Evolutionary conservation across 2,888 invertebrate species (phyloP), one percentile per base, ranked within the genome.

Genomic region (Ectropis crepuscularia): DNA sequence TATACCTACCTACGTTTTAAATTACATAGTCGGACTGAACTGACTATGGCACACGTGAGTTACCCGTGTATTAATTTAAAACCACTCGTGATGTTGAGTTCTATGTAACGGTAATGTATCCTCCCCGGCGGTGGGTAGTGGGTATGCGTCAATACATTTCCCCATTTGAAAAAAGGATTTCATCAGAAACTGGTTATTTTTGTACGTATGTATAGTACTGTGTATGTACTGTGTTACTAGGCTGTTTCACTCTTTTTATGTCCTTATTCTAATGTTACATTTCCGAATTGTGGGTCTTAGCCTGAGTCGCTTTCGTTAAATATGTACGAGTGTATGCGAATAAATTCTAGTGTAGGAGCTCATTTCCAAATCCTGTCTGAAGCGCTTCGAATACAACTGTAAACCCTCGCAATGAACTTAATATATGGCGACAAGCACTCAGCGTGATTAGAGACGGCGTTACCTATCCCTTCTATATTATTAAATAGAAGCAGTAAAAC

Each of bases 371-470:
- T 79, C 70, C 75, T 70, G 70, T 50, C 57, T 71, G 72, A 61
- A 73, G 76, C 77, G 76, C 77, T 83, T 78, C 79, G 79, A 80
- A 82, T 81, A 74, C 71, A 74, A 65, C 71, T 77, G 74, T 83
- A 82, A 84, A 77, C 80, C 82, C 75, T 79, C 77, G 76, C 80
- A 80, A 77, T 81, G 83, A 86, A 85, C 82, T 80, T 84, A 88
- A 90, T 88, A 87, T 88, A 90, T 86, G 83, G 87, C 83, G 88
- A 87, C 88, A 86, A 83, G 84, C 90, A 92, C 90, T 92, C 88
- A 80, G 81, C 82, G 70, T 84, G 86, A 92, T 91, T 90, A 88
- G 83, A 81, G 75, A 76, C 73, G 77, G 53, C 73, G 70, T 67
- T 67, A 67, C 66, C 55, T 64, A 63, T 60, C 64, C 60, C 47